A percentile compares a stretch with the other conserved stretches of the same genome.
Conservation (phyloP, 1,140 invertebrate species). For the Wiebesia pumilae region DNA sequence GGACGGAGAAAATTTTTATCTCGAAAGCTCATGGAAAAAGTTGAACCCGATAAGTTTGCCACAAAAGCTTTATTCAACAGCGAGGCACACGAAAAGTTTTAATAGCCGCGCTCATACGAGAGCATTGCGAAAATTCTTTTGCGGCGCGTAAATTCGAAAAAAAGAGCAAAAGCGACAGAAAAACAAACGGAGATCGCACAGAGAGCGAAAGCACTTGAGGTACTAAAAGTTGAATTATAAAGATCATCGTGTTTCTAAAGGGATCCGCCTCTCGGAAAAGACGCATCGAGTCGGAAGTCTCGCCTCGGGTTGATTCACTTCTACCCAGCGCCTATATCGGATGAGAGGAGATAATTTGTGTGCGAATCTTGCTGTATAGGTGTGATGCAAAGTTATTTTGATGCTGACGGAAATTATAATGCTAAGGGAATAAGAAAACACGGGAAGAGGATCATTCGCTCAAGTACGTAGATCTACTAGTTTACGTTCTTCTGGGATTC, state of each 20-base stretch:
- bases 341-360: background rate
- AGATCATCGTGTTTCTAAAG: background rate
- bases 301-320: background rate
- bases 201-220: background rate
- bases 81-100: constrained; percentile 34
- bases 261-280: background rate
- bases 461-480: background rate
- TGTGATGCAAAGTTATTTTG: background rate
- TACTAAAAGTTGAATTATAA: constrained; percentile 17
- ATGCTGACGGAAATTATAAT: background rate
- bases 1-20: background rate
- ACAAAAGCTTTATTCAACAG: background rate
- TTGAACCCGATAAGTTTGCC: background rate
- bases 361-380: background rate
- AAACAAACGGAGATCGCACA: background rate
- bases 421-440: background rate
- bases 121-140: background rate
- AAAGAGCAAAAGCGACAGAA: background rate
- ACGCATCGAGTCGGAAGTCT: background rate
- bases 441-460: background rate
- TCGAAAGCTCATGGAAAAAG: background rate
- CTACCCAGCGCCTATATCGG: background rate
- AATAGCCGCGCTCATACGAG: constrained; percentile 23
- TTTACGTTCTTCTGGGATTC: background rate
- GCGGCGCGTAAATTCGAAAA: too few species aligned